A percentile compares a stretch with the other conserved stretches of the same genome.
phyloP scores from a whole-genome alignment of 2,888 invertebrate genomes.

The Ptychoptera contaminata region DNA sequence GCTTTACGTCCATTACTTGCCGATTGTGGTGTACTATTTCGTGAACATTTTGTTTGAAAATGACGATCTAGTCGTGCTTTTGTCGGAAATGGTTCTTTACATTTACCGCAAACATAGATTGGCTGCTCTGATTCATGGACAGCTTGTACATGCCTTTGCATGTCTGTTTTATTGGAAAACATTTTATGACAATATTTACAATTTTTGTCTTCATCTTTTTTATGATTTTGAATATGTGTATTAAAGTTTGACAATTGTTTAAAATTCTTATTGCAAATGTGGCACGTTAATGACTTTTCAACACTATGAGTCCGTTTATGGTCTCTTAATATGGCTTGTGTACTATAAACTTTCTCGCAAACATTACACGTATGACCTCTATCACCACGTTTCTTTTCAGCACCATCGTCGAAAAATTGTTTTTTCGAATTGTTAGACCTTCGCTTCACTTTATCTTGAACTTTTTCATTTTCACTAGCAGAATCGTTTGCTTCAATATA shows the following conservation, averaged over 20 bases:
- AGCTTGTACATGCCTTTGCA: slow-evolving; percentile 24
- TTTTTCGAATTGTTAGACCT: too few relatives aligned
- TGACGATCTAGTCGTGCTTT: slow-evolving; percentile 23
- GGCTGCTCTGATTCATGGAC: slow-evolving; percentile 20
- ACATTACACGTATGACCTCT: slow-evolving; percentile 25
- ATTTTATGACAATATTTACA: slow-evolving; percentile 20
- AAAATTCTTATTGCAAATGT: slow-evolving; percentile 30
- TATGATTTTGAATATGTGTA: slow-evolving; percentile 30
- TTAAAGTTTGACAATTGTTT: slow-evolving; percentile 30
- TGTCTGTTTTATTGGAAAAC: slow-evolving; percentile 22
- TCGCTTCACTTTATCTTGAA: background rate
- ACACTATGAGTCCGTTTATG: slow-evolving; percentile 34
- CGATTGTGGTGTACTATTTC: slow-evolving; percentile 6
- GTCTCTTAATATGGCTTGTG: slow-evolving; percentile 33
- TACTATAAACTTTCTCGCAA: slow-evolving; percentile 34
- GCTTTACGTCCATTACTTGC: slow-evolving; percentile 4
- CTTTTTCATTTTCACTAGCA: slow-evolving; percentile 2
- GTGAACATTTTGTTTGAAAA: slow-evolving; percentile 14
- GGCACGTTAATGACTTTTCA: slow-evolving; percentile 26
- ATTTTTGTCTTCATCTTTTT: slow-evolving; percentile 14
- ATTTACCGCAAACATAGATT: slow-evolving; percentile 24
- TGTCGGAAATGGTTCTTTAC: slow-evolving; percentile 24
- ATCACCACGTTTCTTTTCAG: background rate
- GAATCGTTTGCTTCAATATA: background rate
- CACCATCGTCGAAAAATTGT: background rate